These are phyloP conservation scores for Morone saxatilis DNA, from an alignment of 2,113 vertebrate species.

Conservation along the genomic window DNA sequence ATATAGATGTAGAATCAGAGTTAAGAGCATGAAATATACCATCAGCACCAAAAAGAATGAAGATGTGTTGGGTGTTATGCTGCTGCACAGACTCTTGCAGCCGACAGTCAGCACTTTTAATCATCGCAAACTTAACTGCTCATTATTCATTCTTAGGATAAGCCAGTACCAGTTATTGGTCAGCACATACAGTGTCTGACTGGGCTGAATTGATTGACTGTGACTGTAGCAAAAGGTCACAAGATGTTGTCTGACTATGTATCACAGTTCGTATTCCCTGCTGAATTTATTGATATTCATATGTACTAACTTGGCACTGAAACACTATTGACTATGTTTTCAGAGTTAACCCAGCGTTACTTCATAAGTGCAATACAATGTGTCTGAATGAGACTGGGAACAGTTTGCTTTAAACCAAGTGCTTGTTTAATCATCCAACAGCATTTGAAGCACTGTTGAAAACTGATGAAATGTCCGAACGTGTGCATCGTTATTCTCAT, in stretches of 20 bases:
- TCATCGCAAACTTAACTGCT: background rate
- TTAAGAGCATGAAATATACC: conserved; percentile 2
- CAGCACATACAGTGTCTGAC: background rate
- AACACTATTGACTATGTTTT: background rate
- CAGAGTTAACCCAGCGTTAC: background rate
- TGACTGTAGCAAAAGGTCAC: background rate
- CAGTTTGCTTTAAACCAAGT: background rate
- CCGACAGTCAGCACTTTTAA: background rate
- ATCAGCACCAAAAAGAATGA: background rate
- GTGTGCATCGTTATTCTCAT: too few species aligned
- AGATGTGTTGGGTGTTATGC: conserved; percentile 5
- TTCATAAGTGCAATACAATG: background rate
- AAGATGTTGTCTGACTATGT: background rate
- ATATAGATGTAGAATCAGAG: conserved; percentile 48
- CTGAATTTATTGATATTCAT: background rate
- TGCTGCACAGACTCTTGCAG: conserved; percentile 2
- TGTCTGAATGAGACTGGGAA: background rate
- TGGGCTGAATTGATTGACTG: background rate
- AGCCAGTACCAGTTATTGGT: background rate
- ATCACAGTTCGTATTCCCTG: background rate
- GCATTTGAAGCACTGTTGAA: too few species aligned
- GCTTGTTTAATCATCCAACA: background rate
- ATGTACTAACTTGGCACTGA: background rate
- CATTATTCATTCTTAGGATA: background rate
- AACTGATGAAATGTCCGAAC: too few species aligned